These are phyloP conservation scores for Drosophila borborema DNA, from an alignment of 2,888 invertebrate species.

Conservation along the genomic window DNA sequence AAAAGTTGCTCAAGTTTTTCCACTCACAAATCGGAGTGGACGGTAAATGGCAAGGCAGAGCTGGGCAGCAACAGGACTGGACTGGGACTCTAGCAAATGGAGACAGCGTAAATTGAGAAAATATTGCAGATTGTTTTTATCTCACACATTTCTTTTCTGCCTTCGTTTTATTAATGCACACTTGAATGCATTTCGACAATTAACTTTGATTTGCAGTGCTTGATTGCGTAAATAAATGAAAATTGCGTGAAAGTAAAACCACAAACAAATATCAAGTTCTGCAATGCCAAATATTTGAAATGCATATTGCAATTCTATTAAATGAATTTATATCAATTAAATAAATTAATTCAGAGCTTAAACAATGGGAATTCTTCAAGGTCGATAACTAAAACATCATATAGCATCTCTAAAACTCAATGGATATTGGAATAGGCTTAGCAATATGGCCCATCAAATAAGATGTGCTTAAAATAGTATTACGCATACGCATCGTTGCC, in stretches of 20 bases:
- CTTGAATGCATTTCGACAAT: conserved; percentile 48
- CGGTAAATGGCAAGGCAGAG: background rate
- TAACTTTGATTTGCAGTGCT: conserved; percentile 44
- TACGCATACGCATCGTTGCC: conserved; percentile 46
- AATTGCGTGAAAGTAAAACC: background rate
- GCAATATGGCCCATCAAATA: conserved; percentile 37
- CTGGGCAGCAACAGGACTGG: background rate
- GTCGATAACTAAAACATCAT: background rate
- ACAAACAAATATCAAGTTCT: background rate
- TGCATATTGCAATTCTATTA: background rate
- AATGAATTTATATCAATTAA: background rate
- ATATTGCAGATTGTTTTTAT: conserved; percentile 59
- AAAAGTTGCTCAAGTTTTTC: conserved; percentile 68
- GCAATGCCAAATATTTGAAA: background rate
- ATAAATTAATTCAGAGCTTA: background rate
- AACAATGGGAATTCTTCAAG: background rate
- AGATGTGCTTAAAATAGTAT: conserved; percentile 37
- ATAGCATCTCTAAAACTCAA: background rate
- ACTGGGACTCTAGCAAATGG: conserved; percentile 15
- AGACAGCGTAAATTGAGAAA: conserved; percentile 66
- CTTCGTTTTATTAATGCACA: conserved; percentile 17
- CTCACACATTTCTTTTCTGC: background rate
- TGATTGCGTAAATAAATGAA: conserved; percentile 6
- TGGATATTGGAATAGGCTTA: conserved; percentile 5
- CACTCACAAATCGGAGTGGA: conserved; percentile 52